Evolutionary conservation across 2,797 vertebrate species (phyloP), one percentile per base, ranked within the genome.

Genomic region (Myotis vivesi): DNA sequence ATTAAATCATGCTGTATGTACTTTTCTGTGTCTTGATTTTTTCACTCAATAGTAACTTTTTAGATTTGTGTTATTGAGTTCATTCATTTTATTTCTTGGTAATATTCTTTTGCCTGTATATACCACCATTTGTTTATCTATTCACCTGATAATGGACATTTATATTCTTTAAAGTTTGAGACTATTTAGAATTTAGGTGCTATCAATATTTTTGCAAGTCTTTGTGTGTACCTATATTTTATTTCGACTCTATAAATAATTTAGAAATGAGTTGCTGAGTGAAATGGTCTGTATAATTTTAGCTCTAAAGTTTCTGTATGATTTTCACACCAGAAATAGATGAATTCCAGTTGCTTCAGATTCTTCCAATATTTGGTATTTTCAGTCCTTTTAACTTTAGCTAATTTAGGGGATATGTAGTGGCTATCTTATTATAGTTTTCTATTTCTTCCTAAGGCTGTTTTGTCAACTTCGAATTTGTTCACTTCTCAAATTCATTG

Each of bases 1-100:
- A 69, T 80, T 55, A 28, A 96, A 93, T 71, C 97, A 93, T 90
- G 89, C 25, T 30, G 62, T 38, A 59, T 53, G 33, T 9, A 75
- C 33, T 82, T 28, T 81, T 85, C 90, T 89, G 33, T 90, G 57
- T 83, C 57, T 88, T 19, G 16, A 73, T 71, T 72, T 71, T 90
- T 94, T 85, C 28, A 86, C 4, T 46, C 13, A 69, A 36, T 30
- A 41, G 22, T 51, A 44, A 25, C 41, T 36, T 36, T 46, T 69
- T 46, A 41, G 25, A 84, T 81, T 93, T 15, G 16, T 85, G n/a
- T 25, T 69, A 25, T 44, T 89, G 38, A 79, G 28, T 53, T 75
- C 30, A 75, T 66, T 90, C 1, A 15, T 89, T 90, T 46, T 91
- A 38, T 80, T 85, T 90, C 33, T 82, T 28, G 3, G 6, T 41